Conservation (phyloP, 2,797 vertebrate genomes). For the Diplodus puntazzo region DNA sequence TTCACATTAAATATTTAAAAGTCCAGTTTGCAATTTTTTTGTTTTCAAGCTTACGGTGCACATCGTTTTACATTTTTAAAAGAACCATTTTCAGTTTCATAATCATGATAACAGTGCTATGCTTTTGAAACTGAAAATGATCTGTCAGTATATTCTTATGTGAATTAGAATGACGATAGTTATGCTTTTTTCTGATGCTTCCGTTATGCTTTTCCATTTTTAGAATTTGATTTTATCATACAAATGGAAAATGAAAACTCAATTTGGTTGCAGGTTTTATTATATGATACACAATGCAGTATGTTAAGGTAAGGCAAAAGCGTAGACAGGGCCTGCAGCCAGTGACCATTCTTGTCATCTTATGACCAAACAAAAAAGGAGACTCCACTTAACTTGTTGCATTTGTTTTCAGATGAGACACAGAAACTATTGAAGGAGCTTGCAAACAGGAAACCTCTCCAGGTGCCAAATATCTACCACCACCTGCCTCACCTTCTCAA, state of each 20-base stretch:
- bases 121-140: not conserved
- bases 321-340: not conserved
- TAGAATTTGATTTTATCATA: not conserved
- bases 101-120: not conserved
- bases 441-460: slow-evolving; percentile 93
- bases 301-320: not conserved
- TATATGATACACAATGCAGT: not conserved
- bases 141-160: not conserved
- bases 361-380: not conserved
- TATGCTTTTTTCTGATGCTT: not conserved
- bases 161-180: not conserved
- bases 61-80: not conserved
- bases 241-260: not conserved
- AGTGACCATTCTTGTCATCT: not conserved
- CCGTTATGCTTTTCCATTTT: not conserved
- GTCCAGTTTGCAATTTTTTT: not conserved
- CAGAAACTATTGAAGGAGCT: slow-evolving; percentile 97
- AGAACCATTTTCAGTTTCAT: not conserved
- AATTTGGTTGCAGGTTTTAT: slow-evolving; percentile 5
- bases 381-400: not conserved
- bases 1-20: slow-evolving; percentile 4
- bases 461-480: slow-evolving; percentile 99
- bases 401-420: slow-evolving; percentile 89
- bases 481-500: slow-evolving; percentile 98
- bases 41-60: slow-evolving; percentile 5